Conservation (phyloP, 2,888 invertebrate genomes). For the Nysson spinosus region DNA sequence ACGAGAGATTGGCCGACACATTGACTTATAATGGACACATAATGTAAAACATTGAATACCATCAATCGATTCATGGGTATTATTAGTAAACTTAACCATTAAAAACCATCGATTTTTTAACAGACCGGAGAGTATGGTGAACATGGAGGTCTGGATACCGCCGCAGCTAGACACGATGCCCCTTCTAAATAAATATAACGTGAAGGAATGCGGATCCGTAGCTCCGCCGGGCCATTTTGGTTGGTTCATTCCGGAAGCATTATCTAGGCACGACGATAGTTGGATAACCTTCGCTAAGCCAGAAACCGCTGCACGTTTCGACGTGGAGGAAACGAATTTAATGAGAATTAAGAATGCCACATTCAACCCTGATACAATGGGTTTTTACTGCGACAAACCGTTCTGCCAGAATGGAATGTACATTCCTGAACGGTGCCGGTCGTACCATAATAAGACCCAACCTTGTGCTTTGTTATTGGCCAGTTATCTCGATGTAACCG, state of each 20-base stretch:
- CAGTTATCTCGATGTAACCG: conserved; percentile 78
- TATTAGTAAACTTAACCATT: too few species aligned
- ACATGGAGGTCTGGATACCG: conserved; percentile 85
- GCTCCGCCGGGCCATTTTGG: conserved; percentile 81
- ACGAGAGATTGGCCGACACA: conserved; percentile 71
- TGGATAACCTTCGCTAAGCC: conserved; percentile 80
- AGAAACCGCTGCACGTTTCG: conserved; percentile 78
- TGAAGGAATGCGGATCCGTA: conserved; percentile 79
- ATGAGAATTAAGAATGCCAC: conserved; percentile 69
- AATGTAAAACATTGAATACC: too few species aligned
- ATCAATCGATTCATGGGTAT: too few species aligned
- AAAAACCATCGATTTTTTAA: conserved; percentile 22
- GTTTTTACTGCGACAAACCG: conserved; percentile 77
- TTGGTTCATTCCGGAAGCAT: conserved; percentile 81
- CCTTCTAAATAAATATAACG: conserved; percentile 72
- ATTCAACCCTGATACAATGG: conserved; percentile 60
- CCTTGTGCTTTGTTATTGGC: conserved; percentile 77
- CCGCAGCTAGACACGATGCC: conserved; percentile 80
- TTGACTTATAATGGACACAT: conserved; percentile 41
- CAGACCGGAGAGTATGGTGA: conserved; percentile 80
- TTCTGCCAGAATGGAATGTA: conserved; percentile 80
- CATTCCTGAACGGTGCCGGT: conserved; percentile 80
- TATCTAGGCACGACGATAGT: conserved; percentile 76
- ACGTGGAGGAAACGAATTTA: conserved; percentile 73
- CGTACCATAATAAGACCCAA: conserved; percentile 37